These are phyloP conservation scores for Bilobella aurantiaca DNA, from an alignment of 1,140 invertebrate genomes.

Conservation along the genomic window DNA sequence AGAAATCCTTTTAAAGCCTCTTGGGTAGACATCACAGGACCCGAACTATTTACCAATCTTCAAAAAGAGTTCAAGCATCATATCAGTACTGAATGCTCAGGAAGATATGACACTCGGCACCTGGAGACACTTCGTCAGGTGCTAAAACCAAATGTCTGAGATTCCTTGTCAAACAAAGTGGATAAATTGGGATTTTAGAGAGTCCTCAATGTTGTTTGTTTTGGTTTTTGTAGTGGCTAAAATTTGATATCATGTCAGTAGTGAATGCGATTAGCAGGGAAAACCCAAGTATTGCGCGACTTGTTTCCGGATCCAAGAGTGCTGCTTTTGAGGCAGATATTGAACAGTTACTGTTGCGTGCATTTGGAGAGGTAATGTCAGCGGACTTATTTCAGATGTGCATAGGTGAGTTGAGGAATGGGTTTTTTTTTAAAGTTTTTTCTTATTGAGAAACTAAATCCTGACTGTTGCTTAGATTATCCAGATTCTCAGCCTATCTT, in stretches of 20 bases:
- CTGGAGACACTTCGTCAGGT: background rate
- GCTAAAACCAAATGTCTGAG: background rate
- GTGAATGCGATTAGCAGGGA: background rate
- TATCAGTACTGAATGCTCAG: background rate
- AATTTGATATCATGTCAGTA: background rate
- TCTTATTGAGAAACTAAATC: background rate
- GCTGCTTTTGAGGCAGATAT: background rate
- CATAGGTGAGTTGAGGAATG: too few relatives aligned
- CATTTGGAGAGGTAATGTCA: background rate
- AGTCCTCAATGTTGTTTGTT: background rate
- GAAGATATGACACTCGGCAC: background rate
- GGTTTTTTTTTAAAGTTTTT: too few relatives aligned
- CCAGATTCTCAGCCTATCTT: conserved; percentile 88
- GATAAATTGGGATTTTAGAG: too few relatives aligned
- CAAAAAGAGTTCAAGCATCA: background rate
- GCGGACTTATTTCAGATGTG: background rate
- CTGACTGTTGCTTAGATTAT: conserved; percentile 53
- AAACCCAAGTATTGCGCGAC: background rate
- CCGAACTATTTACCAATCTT: background rate
- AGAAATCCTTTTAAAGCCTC: background rate
- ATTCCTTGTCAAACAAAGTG: background rate
- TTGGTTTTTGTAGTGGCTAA: background rate
- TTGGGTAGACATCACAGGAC: background rate
- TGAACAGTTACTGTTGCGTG: background rate
- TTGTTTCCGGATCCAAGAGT: background rate